phyloP scores from a whole-genome alignment of 2,797 vertebrate species.

The Lithobates sylvaticus region DNA sequence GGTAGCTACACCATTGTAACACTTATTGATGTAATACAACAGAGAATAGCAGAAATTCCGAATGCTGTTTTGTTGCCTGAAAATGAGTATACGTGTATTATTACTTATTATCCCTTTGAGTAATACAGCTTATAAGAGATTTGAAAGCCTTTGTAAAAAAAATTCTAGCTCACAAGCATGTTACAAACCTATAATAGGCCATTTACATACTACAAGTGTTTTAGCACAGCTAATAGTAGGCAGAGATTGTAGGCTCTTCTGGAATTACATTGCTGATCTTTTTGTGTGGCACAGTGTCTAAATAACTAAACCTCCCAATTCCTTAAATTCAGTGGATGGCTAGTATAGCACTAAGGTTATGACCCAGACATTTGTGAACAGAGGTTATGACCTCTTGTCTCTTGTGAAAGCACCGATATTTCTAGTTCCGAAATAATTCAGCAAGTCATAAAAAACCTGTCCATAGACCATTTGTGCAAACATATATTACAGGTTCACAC shows the following conservation, averaged over 20 bases:
- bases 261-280: background rate
- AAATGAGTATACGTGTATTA: background rate
- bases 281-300: conserved; percentile 17
- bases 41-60: too few relatives aligned
- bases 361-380: conserved; percentile 40
- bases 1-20: too few relatives aligned
- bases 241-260: background rate
- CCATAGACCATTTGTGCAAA: conserved; percentile 45
- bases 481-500: conserved; percentile 43
- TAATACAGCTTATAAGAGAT: too few relatives aligned
- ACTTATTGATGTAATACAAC: too few relatives aligned
- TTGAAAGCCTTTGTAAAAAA: too few relatives aligned
- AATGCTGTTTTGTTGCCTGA: background rate
- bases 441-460: conserved; percentile 46
- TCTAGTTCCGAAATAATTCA: conserved; percentile 48
- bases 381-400: conserved; percentile 45
- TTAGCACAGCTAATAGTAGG: background rate
- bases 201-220: background rate
- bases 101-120: too few relatives aligned
- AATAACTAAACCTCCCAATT: background rate
- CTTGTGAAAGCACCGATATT: conserved; percentile 47
- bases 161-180: background rate
- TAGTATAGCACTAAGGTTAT: conserved; percentile 45
- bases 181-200: background rate
- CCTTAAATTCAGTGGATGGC: conserved; percentile 7